Base-by-base conservation (phyloP, 2,888 invertebrate species). In the Callyntrura sp. region DNA sequence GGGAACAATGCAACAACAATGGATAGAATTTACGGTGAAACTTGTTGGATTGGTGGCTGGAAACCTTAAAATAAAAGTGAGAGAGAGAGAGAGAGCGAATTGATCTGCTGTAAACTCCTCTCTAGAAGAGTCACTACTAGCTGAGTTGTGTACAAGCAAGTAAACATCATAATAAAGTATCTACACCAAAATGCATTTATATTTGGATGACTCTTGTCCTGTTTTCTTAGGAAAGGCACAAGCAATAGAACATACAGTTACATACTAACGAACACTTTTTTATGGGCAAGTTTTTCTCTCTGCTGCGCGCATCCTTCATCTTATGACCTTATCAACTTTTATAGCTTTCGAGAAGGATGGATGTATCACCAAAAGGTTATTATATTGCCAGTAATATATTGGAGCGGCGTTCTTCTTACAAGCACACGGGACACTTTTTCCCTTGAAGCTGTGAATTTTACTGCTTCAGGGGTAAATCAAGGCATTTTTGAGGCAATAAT, bases 361-460 rank as follows among this genome's bases (percentile, higher is more conserved):
- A 48, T 76, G 23, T 14, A 76, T 76, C 23, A 76, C 14, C 45
- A 51, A 76, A 76, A 51, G 70, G 57, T 43, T 65, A 55, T 85
- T 28, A 43, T 68, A 68, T 83, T 45, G 23, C 48, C 35, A 65
- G 35, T 57, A 55, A 79, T 79, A 70, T 70, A 79, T 76, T 79
- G 79, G 51, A 62, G 82, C 88, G 88, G 88, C 88, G 23, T 62
- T 81, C 83, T 83, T 88, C 73, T 73, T 48, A 55, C 76, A 83
- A 82, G 55, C 20, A 68, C 88, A 88, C 82, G 88, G 88, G 88
- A 88, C 88, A 88, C 88, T 82, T 83, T 88, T 81, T 60, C 43
- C 82, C 82, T 82, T 88, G 82, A 88, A 88, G 82, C 88, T 88
- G 88, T 82, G 88, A 88, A 88, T 88, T 88, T 88, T 88, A 88